phyloP scores from a whole-genome alignment of 2,888 invertebrate genomes.

The Melieria omissa region DNA sequence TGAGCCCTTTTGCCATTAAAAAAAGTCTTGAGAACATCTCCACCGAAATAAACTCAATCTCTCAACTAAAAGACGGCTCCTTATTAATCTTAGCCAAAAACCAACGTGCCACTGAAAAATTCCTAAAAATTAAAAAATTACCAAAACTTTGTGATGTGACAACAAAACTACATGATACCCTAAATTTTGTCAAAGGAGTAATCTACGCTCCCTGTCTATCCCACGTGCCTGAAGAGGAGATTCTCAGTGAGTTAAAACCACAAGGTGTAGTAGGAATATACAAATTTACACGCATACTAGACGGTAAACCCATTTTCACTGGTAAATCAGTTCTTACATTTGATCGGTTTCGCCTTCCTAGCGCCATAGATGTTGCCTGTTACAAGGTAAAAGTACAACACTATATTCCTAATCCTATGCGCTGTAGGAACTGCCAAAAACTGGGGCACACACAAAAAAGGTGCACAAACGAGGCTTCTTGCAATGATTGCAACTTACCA shows the following conservation, averaged over 20 bases:
- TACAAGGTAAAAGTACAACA: slow-evolving; percentile 13
- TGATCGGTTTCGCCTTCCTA: slow-evolving; percentile 15
- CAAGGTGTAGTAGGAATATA: slow-evolving; percentile 15
- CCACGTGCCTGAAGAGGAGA: slow-evolving; percentile 26
- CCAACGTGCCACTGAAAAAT: too few species aligned
- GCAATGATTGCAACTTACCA: background rate
- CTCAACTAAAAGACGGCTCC: too few species aligned
- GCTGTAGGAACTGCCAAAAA: slow-evolving; percentile 17
- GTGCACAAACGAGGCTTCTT: slow-evolving; percentile 10
- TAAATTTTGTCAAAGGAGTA: background rate
- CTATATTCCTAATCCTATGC: slow-evolving; percentile 14
- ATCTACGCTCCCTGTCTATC: slow-evolving; percentile 3
- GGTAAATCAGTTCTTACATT: slow-evolving; percentile 21
- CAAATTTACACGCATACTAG: background rate
- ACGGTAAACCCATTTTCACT: background rate
- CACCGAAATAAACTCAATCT: background rate
- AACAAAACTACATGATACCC: too few species aligned
- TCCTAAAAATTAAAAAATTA: too few species aligned
- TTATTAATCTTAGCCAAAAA: too few species aligned
- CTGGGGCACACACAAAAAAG: slow-evolving; percentile 22
- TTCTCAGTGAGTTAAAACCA: slow-evolving; percentile 20
- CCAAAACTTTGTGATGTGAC: too few species aligned
- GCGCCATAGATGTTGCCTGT: slow-evolving; percentile 5
- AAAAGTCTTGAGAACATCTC: background rate
- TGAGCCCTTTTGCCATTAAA: background rate